These are phyloP conservation scores for Ailuropoda melanoleuca DNA, from an alignment of 2,113 vertebrate genomes.

Conservation along the genomic window DNA sequence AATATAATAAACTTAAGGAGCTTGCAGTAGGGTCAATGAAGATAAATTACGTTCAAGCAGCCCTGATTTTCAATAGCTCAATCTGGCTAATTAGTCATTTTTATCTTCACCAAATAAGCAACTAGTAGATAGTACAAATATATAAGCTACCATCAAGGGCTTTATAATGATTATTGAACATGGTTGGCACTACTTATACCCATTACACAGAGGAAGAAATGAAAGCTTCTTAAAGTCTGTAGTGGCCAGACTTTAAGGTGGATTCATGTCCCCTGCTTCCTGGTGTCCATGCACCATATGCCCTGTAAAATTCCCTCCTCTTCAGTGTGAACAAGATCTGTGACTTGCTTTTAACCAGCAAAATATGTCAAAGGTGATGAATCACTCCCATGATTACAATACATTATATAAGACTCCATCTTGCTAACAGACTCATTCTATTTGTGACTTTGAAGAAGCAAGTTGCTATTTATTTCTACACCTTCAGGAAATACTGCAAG, in stretches of 20 bases:
- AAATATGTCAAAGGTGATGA: not conserved
- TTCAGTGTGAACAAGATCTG: not conserved
- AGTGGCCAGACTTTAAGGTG: not conserved
- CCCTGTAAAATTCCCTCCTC: not conserved
- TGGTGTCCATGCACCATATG: not conserved
- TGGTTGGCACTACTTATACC: not conserved
- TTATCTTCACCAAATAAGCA: not conserved
- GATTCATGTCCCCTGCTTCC: not conserved
- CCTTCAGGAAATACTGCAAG: not conserved
- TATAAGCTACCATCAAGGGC: not conserved
- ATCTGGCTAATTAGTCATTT: conserved; percentile 10
- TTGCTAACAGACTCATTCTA: not conserved
- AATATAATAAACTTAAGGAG: not conserved
- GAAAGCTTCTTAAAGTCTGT: not conserved
- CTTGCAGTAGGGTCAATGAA: not conserved
- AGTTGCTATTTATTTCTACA: not conserved
- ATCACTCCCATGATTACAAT: not conserved
- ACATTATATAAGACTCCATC: not conserved
- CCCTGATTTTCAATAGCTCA: not conserved
- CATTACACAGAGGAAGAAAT: not conserved
- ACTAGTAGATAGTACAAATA: not conserved
- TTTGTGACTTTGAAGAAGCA: not conserved
- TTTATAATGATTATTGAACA: not conserved
- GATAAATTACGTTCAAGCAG: not conserved
- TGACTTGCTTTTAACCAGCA: not conserved